Base-by-base conservation (phyloP, 2,888 invertebrate genomes). In the Tetrapedia diversipes region DNA sequence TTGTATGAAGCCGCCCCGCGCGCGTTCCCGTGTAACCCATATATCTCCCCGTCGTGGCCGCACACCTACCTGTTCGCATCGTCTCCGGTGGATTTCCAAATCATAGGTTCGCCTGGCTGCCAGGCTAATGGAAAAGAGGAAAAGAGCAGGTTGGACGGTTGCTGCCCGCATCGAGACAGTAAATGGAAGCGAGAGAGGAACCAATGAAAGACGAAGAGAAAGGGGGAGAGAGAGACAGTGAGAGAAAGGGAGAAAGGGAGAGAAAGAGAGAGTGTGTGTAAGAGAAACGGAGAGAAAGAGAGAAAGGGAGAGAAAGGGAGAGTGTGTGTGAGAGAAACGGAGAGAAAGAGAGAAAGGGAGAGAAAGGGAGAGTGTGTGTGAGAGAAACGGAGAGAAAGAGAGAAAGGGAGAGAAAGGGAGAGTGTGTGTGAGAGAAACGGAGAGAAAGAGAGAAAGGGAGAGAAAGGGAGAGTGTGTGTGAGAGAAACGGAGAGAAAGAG, bases 1-100 rank as follows among this genome's bases (percentile, higher is more conserved):
- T 90, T 90, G 88, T 89, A 89, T 88, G 89, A 88, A 87, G 87
- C 86, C 70, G 68, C 77, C 65, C 8, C 32, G n/a, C n/a, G n/a
- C n/a, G n/a, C 77, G 84, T 78, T 87, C 80, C 84, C 74, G 83
- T 84, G 85, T 84, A 87, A 87, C 86, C 88, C 88, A 87, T 88
- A 88, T 83, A 88, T 89, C 81, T 88, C 57, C 54, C 61, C 59
- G 65, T 70, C 80, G 81, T 81, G 77, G 69, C 74, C 53, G 56
- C 73, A 60, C 56, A 80, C 71, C 83, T 76, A 80, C 72, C 83
- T 76, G 78, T 70, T 78, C 81, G 77, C 73, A 77, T 80, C 73
- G 79, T 70, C 80, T 71, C 79, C 80, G 63, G 63, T 81, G 81
- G 76, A 86, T 86, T 85, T 85, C 81, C 82, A 82, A 87, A 88